Evolutionary conservation across 64 coral and sea anemone genomes (phyloP), one percentile per base, ranked within the genome.

Genomic region (Astreopora myriophthalma): DNA sequence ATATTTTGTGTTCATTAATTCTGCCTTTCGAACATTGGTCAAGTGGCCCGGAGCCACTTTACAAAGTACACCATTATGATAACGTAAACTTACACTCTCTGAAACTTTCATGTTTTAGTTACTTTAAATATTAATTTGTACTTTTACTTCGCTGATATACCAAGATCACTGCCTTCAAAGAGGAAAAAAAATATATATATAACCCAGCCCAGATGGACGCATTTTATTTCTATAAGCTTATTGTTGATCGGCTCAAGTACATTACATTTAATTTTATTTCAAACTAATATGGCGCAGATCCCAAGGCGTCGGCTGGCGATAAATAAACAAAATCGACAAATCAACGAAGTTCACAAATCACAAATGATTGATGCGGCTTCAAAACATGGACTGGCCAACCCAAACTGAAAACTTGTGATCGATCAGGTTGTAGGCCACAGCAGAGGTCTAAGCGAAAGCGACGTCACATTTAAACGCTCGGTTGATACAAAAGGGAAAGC

Each of bases 291-390:
- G 22, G 33, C n/a, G 20, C 19, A 20, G 37, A 52, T 70, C 7
- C 8, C 13, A 49, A n/a, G 55, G 57, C 79, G 32, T 37, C 38
- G 51, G 79, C 57, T 65, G 20, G 48, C 29, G 10, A 83, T 63
- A 79, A 83, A 83, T 35, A 83, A 73, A 66, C 29, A 79, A 28
- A 83, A 19, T 31, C 11, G 40, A 49, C 32, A 83, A 83, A 23
- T 12, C n/a, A 55, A 55, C 17, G 52, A 35, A 26, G 30, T 64
- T 22, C 52, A 14, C n/a, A 82, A n/a, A 36, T 64, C 34, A 83
- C 79, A 64, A 83, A 83, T 83, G 37, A 83, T 83, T 83, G 13
- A 83, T 64, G 57, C 8, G 3, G 16, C 34, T 20, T 83, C 8
- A 16, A 83, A 64, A 35, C 20, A 83, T 60, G 7, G 27, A 60